Evolutionary conservation across 2,113 vertebrate genomes (phyloP).

Genomic region (Pluvianellus socialis): DNA sequence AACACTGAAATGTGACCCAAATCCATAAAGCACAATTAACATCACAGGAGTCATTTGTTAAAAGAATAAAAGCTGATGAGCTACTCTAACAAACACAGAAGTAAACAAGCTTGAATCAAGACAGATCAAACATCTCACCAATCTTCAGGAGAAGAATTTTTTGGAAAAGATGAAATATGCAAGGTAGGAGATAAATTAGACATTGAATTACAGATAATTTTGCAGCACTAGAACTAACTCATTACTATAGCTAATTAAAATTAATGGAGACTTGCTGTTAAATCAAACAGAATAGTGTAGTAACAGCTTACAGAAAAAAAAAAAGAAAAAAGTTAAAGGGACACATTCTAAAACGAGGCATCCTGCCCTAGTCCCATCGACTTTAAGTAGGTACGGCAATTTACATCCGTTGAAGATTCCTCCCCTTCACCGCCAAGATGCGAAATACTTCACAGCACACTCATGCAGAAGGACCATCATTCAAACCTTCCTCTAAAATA

Average conservation of each 20-base stretch:
- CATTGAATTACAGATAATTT: background rate
- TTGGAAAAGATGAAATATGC: slow-evolving; percentile 4
- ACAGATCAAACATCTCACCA: slow-evolving; percentile 47
- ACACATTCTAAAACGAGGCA: background rate
- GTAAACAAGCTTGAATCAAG: slow-evolving; percentile 57
- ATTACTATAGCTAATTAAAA: slow-evolving; percentile 47
- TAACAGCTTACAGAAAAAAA: background rate
- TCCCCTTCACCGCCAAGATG: background rate
- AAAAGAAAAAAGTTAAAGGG: background rate
- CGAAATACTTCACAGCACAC: background rate
- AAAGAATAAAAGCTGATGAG: slow-evolving; percentile 48
- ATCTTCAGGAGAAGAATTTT: slow-evolving; percentile 24
- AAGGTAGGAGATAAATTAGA: slow-evolving; percentile 9
- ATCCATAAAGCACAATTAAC: slow-evolving; percentile 59
- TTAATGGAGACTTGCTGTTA: slow-evolving; percentile 1
- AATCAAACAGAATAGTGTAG: background rate
- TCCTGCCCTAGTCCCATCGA: background rate
- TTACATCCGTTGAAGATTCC: background rate
- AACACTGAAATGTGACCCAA: slow-evolving; percentile 38
- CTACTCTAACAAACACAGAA: slow-evolving; percentile 14
- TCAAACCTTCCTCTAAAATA: background rate
- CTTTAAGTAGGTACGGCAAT: background rate
- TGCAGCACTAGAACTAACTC: slow-evolving; percentile 11
- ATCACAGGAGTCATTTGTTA: slow-evolving; percentile 44
- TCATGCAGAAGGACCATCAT: background rate